Conservation (phyloP, 2,113 vertebrate genomes). For the Rhinolophus sinicus region DNA sequence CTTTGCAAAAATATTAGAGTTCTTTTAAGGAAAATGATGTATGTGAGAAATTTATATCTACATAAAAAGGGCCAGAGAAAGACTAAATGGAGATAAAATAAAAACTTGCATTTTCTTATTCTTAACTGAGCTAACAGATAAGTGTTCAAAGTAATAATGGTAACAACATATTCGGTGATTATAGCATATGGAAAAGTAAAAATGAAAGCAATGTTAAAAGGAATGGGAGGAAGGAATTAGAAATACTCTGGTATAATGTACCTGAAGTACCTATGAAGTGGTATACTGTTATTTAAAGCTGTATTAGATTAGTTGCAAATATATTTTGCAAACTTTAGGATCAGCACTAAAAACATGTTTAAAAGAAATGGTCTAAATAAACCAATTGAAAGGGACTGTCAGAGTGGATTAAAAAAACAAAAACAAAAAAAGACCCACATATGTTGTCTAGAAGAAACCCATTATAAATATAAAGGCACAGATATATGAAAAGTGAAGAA, state of each 20-base stretch:
- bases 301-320: neutral
- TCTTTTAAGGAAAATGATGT: neutral
- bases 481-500: neutral
- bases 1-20: neutral
- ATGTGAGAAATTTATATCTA: neutral
- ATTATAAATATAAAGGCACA: neutral
- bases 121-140: neutral
- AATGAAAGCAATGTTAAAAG: neutral
- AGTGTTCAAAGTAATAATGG: neutral
- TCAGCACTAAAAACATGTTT: neutral
- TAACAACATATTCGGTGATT: neutral
- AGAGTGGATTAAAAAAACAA: neutral
- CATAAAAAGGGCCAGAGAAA: neutral
- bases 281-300: neutral
- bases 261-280: neutral
- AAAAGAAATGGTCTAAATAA: constrained; percentile 36
- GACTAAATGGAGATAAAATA: neutral
- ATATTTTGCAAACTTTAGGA: neutral
- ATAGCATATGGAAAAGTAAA: neutral
- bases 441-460: neutral
- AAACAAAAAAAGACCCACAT: neutral
- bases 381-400: neutral
- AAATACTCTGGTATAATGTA: neutral
- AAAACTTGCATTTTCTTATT: neutral
- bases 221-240: neutral